These are phyloP conservation scores for Sarcophaga bullata DNA, from an alignment of 1,140 invertebrate genomes.

Conservation along the genomic window DNA sequence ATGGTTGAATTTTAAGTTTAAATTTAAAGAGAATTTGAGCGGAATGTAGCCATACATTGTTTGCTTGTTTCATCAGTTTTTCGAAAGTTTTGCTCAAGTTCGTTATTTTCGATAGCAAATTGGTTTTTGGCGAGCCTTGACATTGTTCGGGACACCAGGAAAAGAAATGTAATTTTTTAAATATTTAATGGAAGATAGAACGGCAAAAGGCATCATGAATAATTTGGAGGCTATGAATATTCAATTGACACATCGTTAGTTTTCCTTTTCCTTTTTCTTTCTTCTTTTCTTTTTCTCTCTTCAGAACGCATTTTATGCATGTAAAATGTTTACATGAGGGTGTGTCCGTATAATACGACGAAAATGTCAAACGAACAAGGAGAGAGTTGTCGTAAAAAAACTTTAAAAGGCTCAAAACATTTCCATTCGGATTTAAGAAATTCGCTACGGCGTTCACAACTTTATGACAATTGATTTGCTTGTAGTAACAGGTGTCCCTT, in stretches of 20 bases:
- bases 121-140: neutral
- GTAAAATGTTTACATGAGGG: neutral
- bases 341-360: too few species aligned
- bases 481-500: conserved; percentile 18
- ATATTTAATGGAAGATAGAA: conserved; percentile 22
- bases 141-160: neutral
- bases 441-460: neutral
- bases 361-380: neutral
- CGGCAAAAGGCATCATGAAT: conserved; percentile 16
- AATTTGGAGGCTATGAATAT: conserved; percentile 35
- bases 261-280: neutral
- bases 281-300: neutral
- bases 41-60: too few species aligned
- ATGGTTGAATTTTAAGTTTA: too few species aligned
- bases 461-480: conserved; percentile 16
- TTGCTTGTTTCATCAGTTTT: too few species aligned
- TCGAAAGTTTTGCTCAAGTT: too few species aligned
- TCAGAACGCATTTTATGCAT: neutral
- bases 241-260: conserved; percentile 42
- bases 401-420: neutral
- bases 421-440: neutral
- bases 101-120: neutral
- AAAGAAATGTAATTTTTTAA: conserved; percentile 17
- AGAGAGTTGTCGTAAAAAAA: neutral
- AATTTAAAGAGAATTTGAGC: too few species aligned